These are phyloP conservation scores for Nothocercus julius DNA, from an alignment of 2,113 vertebrate species.

Conservation along the genomic window DNA sequence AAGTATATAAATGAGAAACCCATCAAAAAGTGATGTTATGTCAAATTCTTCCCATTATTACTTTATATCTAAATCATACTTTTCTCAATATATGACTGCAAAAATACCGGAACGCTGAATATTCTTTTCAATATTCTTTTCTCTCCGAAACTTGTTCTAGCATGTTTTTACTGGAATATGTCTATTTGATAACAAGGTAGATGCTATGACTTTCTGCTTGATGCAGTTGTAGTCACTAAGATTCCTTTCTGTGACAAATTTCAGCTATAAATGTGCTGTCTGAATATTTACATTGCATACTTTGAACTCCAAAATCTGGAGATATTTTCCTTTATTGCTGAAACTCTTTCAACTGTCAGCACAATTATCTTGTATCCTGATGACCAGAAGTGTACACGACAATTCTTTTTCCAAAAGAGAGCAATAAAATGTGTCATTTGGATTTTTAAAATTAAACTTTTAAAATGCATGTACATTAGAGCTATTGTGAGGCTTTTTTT, in stretches of 20 bases:
- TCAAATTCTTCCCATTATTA: neutral
- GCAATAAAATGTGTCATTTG: neutral
- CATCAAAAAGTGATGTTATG: neutral
- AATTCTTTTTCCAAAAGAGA: neutral
- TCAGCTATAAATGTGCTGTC: neutral
- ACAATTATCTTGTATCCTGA: neutral
- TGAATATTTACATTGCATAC: neutral
- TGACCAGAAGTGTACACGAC: neutral
- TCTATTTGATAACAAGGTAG: neutral
- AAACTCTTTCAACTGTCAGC: neutral
- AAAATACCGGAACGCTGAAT: conserved; percentile 1
- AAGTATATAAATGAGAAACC: neutral
- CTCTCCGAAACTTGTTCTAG: neutral
- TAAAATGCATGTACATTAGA: conserved; percentile 1
- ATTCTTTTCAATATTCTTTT: conserved; percentile 31
- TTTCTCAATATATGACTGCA: conserved; percentile 19
- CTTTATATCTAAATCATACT: neutral
- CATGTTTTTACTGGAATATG: conserved; percentile 3
- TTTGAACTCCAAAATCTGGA: neutral
- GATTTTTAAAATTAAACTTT: neutral
- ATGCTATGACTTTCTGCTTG: neutral
- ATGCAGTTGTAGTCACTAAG: neutral
- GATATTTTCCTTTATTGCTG: neutral
- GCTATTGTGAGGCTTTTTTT: neutral
- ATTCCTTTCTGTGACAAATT: neutral